Base-by-base conservation (phyloP, 2,888 invertebrate genomes). In the Cantharis rustica region DNA sequence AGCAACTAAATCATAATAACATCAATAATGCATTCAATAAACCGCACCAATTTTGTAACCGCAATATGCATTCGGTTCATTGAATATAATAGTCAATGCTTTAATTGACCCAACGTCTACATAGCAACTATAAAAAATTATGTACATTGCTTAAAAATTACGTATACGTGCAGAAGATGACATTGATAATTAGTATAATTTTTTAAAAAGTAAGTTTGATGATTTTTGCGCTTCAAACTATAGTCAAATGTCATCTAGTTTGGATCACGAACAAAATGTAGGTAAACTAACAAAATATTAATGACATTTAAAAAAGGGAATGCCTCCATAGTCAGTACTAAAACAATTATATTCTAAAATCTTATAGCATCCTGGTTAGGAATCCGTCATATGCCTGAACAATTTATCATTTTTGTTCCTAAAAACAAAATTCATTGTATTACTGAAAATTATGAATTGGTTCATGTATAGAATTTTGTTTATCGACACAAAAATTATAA, bases 1-100 rank as follows among this genome's bases (percentile, higher is more conserved):
- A 88, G 88, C 88, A 88, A 88, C 85, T 84, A 86, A 85, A 83
- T 79, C 78, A 81, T 79, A 79, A 81, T 74, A 80, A 76, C 80
- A 80, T 75, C 66, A 75, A 75, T 69, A 76, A 72, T 69, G 27
- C 75, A 69, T 72, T 73, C 69, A 27, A 74, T 61, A 13, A 61
- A 63, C 64, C 63, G 73, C 16, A 23, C 17, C 27, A 17, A 23
- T 66, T 66, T 66, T 66, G 64, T n/a, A 23, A n/a, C 10, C 10
- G 9, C 47, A 62, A 61, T 15, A 69, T 31, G 27, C 62, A 61
- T 69, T 17, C 61, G 64, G 72, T 20, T 61, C 69, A 72, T 75
- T 27, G 68, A 72, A 74, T 74, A 69, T 72, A 68, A 72, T 76
- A 74, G 76, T 79, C 75, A 77, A 77, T 72, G 74, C 71, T 47